Evolutionary conservation across 2,888 invertebrate species (phyloP).

Genomic region (Balanococcus diminutus): DNA sequence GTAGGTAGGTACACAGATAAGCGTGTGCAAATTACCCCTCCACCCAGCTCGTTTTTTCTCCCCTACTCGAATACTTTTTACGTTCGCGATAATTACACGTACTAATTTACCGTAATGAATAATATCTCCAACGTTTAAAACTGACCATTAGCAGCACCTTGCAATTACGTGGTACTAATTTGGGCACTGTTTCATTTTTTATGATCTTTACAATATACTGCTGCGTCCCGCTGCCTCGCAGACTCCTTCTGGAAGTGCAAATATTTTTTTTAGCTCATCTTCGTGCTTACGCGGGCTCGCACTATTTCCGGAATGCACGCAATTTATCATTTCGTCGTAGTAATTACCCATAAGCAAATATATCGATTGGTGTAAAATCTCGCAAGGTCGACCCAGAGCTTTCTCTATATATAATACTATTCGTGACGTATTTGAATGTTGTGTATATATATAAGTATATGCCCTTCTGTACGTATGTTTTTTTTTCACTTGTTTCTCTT

Average conservation of each 20-base stretch:
- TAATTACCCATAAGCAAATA: slow-evolving; percentile 17
- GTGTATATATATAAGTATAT: not conserved
- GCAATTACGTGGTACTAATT: not conserved
- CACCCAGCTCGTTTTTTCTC: not conserved
- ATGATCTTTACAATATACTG: not conserved
- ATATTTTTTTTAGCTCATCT: not conserved
- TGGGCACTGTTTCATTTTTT: not conserved
- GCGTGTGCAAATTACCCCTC: not conserved
- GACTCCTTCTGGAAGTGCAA: too few relatives aligned
- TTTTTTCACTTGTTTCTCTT: not conserved
- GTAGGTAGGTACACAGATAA: not conserved
- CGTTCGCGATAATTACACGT: not conserved
- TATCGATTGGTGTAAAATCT: slow-evolving; percentile 25
- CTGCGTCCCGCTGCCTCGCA: too few relatives aligned
- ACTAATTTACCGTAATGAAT: not conserved
- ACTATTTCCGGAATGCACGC: not conserved
- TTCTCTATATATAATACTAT: not conserved
- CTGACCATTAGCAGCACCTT: not conserved
- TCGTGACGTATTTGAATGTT: slow-evolving; percentile 6
- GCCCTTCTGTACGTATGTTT: not conserved
- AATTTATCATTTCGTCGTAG: not conserved
- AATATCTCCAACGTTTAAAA: not conserved
- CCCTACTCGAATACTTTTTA: not conserved
- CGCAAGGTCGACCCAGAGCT: not conserved
- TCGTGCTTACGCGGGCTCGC: not conserved